phyloP scores from a whole-genome alignment of 2,888 invertebrate species.

The Lymantria dispar region DNA sequence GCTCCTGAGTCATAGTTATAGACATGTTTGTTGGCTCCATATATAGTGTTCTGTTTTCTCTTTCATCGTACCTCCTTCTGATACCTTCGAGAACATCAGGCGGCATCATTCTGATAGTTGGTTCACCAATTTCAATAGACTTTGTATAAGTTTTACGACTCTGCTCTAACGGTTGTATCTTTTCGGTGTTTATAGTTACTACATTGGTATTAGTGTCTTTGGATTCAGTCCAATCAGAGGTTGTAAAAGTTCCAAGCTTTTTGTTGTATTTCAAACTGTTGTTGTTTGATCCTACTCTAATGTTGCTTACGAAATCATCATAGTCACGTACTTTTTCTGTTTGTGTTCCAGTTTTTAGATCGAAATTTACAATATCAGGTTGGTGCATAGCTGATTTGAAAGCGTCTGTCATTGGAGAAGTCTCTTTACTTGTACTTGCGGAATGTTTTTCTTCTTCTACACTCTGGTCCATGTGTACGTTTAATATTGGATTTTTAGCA shows the following conservation, averaged over 20 bases:
- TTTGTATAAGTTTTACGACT: slow-evolving; percentile 71
- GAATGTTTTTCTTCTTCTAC: slow-evolving; percentile 49
- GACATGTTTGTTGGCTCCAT: slow-evolving; percentile 75
- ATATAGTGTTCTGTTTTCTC: slow-evolving; percentile 61
- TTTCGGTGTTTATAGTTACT: slow-evolving; percentile 73
- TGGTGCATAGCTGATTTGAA: slow-evolving; percentile 72
- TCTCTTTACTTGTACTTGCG: slow-evolving; percentile 57
- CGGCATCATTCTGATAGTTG: slow-evolving; percentile 61
- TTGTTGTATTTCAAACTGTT: slow-evolving; percentile 66
- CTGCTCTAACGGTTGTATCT: slow-evolving; percentile 54
- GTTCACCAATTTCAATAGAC: slow-evolving; percentile 75
- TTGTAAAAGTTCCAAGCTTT: slow-evolving; percentile 51
- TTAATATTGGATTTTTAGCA: slow-evolving; percentile 76
- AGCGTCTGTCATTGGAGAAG: slow-evolving; percentile 56
- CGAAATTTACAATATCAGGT: slow-evolving; percentile 77
- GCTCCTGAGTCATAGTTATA: slow-evolving; percentile 74
- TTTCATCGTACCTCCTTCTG: slow-evolving; percentile 58
- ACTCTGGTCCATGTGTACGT: slow-evolving; percentile 68
- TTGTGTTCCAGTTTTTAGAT: slow-evolving; percentile 60
- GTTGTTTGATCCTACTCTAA: slow-evolving; percentile 73
- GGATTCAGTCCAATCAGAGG: slow-evolving; percentile 60
- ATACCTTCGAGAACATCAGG: slow-evolving; percentile 75
- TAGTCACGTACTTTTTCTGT: slow-evolving; percentile 59
- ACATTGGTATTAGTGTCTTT: slow-evolving; percentile 61
- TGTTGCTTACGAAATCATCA: slow-evolving; percentile 76